phyloP scores from a whole-genome alignment of 1,140 invertebrate species.

The Brachionus manjavacas region DNA sequence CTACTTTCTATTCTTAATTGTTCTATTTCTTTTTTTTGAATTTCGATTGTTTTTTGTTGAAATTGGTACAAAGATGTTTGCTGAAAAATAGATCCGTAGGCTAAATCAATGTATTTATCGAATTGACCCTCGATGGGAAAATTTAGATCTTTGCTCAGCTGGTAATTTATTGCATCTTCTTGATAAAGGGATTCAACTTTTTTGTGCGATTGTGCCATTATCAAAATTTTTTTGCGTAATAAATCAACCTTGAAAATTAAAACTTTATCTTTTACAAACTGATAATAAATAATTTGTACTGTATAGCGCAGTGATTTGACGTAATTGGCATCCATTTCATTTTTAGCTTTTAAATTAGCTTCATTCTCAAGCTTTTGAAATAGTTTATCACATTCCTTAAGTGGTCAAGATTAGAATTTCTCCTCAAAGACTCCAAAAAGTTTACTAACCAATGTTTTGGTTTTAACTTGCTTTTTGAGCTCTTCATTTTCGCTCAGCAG shows the following conservation, averaged over 20 bases:
- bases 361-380: slow-evolving; percentile 4
- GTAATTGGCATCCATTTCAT: slow-evolving; percentile 10
- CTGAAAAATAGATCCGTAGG: neutral
- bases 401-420: neutral
- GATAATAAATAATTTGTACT: neutral
- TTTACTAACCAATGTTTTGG: neutral
- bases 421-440: neutral
- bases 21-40: slow-evolving; percentile 12
- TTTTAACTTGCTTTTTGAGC: neutral
- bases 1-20: neutral
- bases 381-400: neutral
- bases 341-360: slow-evolving; percentile 23
- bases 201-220: neutral
- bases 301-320: neutral
- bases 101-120: neutral
- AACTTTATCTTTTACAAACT: neutral
- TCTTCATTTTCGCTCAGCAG: neutral
- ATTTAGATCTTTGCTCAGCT: neutral
- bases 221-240: slow-evolving; percentile 14
- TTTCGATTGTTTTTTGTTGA: slow-evolving; percentile 23
- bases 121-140: neutral
- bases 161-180: neutral
- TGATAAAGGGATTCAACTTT: neutral
- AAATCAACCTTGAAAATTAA: neutral
- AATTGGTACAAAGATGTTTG: neutral